Percentiles rank a stretch among this genome's conserved stretches.
Evolutionary conservation across 2,797 vertebrate genomes (phyloP).

Genomic region (Dipus sagitta): DNA sequence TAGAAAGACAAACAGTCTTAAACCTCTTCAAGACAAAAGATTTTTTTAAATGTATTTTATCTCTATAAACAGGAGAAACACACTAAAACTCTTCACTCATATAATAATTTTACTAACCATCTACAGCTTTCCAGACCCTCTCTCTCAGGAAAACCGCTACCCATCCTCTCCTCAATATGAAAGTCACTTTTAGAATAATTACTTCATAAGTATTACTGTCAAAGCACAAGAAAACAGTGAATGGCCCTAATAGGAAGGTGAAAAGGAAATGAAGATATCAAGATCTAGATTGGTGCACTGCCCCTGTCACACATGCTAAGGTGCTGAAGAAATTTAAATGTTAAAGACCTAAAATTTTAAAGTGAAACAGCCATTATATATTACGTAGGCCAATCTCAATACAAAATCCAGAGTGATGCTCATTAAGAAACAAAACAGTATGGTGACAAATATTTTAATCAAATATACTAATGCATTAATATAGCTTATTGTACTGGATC

Average conservation of each 20-base stretch:
- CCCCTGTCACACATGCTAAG: background rate
- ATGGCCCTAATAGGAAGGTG: background rate
- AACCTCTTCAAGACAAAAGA: background rate
- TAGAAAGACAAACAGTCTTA: constrained; percentile 17
- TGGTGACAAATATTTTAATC: background rate
- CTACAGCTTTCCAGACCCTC: background rate
- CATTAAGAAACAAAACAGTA: constrained; percentile 24
- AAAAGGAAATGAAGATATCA: background rate
- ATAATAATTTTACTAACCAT: background rate
- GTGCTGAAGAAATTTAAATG: constrained; percentile 37
- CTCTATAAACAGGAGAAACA: background rate
- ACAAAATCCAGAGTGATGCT: background rate
- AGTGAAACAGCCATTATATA: background rate
- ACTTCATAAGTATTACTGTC: background rate
- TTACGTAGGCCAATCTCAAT: background rate
- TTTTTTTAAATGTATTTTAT: background rate
- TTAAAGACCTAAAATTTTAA: constrained; percentile 42
- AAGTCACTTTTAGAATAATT: background rate
- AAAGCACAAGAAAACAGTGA: background rate
- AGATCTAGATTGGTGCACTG: background rate
- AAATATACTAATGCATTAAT: background rate
- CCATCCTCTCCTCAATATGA: background rate
- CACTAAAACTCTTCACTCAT: background rate
- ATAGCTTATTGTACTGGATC: background rate
- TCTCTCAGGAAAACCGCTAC: background rate